phyloP scores from a whole-genome alignment of 2,113 vertebrate genomes.

The Prunella himalayana region DNA sequence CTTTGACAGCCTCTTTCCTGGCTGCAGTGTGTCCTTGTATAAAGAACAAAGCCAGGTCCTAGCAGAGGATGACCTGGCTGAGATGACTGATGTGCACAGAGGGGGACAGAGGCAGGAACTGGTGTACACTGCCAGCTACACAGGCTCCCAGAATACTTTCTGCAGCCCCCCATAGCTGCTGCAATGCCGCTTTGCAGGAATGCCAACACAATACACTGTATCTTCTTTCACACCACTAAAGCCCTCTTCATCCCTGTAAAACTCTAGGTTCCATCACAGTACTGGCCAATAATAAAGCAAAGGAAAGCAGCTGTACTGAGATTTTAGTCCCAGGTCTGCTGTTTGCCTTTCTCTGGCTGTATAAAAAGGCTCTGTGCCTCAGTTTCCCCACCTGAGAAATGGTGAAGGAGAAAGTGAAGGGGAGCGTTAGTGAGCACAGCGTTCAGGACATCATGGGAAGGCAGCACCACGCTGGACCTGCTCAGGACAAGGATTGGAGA shows the following conservation, averaged over 20 bases:
- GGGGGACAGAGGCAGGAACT: not conserved
- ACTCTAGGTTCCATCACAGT: rapidly evolving
- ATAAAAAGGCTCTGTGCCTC: not conserved
- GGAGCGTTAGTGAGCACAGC: not conserved
- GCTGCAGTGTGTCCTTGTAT: not conserved
- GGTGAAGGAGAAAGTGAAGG: not conserved
- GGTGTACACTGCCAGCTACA: not conserved
- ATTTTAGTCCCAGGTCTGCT: not conserved
- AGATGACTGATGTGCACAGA: not conserved
- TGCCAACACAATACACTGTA: rapidly evolving
- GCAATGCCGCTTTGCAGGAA: not conserved
- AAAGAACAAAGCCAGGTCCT: not conserved
- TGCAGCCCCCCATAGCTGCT: not conserved
- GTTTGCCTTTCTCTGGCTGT: not conserved
- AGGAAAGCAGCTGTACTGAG: not conserved
- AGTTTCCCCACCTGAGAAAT: not conserved
- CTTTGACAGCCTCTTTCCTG: not conserved
- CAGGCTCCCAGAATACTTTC: rapidly evolving
- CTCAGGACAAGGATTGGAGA: not conserved
- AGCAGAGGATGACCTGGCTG: not conserved
- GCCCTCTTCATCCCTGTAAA: not conserved
- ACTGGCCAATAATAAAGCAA: not conserved
- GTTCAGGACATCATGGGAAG: not conserved
- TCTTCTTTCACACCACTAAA: not conserved
- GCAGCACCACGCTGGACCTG: not conserved